Conservation (phyloP, 2,113 vertebrate genomes). For the Gambusia affinis region DNA sequence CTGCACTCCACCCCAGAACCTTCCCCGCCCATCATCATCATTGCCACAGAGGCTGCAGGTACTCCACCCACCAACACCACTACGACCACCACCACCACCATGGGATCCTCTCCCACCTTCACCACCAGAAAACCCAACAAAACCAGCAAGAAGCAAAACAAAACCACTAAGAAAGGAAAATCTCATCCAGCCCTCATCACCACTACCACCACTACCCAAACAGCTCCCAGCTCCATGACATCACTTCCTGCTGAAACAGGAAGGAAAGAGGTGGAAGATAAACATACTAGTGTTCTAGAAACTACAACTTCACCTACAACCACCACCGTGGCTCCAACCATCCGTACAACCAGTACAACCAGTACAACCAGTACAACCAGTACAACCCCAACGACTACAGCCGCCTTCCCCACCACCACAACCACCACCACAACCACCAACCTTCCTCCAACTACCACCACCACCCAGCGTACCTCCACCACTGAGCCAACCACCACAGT, state of each 20-base stretch:
- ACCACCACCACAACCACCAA: neutral
- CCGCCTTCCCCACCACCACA: neutral
- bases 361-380: neutral
- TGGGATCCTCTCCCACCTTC: neutral
- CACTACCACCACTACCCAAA: neutral
- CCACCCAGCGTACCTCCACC: slow-evolving; percentile 2
- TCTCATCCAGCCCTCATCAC: slow-evolving; percentile 30
- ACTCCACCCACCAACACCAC: slow-evolving; percentile 12
- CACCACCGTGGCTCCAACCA: neutral
- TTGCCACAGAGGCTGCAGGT: slow-evolving; percentile 37
- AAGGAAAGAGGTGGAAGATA: neutral
- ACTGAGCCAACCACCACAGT: slow-evolving; percentile 15
- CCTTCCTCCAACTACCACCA: neutral
- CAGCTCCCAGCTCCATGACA: slow-evolving; percentile 3
- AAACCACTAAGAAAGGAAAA: slow-evolving; percentile 58
- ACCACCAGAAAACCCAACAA: slow-evolving; percentile 39
- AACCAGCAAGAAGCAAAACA: slow-evolving; percentile 65
- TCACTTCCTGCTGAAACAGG: slow-evolving; percentile 23
- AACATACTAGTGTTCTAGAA: slow-evolving; percentile 27
- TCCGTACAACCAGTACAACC: neutral
- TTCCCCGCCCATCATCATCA: slow-evolving; percentile 42
- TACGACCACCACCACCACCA: neutral
- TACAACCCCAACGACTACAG: neutral
- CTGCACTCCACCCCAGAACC: slow-evolving; percentile 17
- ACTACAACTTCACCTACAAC: slow-evolving; percentile 2